phyloP scores from a whole-genome alignment of 2,888 invertebrate genomes.

The Meiosimyza platycephala region DNA sequence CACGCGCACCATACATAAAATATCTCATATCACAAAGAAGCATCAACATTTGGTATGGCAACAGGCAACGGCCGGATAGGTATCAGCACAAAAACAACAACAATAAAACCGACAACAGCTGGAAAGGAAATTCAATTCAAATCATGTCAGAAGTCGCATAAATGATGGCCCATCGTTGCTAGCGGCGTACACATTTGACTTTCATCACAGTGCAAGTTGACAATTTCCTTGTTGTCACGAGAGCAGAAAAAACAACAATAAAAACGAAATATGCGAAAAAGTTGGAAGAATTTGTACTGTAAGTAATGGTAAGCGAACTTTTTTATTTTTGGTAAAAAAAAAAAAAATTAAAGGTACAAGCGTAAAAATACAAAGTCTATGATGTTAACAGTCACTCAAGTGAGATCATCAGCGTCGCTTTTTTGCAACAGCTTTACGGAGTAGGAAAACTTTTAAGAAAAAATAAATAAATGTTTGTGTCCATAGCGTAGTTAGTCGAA shows the following conservation, averaged over 20 bases:
- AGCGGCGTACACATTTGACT: background rate
- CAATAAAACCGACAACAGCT: background rate
- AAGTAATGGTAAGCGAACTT: no score
- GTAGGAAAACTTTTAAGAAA: no score
- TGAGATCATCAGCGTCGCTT: no score
- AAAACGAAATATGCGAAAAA: background rate
- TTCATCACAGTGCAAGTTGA: constrained; percentile 20
- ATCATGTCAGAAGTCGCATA: constrained; percentile 35
- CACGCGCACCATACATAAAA: background rate
- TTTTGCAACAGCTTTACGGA: no score
- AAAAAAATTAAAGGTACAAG: no score
- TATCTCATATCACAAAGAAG: constrained; percentile 16
- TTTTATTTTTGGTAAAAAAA: no score
- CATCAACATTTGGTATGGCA: constrained; percentile 14
- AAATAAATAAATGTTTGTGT: no score
- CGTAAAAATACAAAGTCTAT: no score
- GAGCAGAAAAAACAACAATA: background rate
- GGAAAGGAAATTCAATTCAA: constrained; percentile 31
- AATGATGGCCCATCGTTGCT: constrained; percentile 26
- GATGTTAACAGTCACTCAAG: no score
- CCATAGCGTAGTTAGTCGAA: no score
- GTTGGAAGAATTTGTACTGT: constrained; percentile 5
- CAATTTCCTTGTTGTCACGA: constrained; percentile 55
- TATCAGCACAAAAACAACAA: constrained; percentile 2
- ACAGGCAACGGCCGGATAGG: constrained; percentile 3